Conservation (phyloP, 2,113 vertebrate species). For the Monopterus albus region DNA sequence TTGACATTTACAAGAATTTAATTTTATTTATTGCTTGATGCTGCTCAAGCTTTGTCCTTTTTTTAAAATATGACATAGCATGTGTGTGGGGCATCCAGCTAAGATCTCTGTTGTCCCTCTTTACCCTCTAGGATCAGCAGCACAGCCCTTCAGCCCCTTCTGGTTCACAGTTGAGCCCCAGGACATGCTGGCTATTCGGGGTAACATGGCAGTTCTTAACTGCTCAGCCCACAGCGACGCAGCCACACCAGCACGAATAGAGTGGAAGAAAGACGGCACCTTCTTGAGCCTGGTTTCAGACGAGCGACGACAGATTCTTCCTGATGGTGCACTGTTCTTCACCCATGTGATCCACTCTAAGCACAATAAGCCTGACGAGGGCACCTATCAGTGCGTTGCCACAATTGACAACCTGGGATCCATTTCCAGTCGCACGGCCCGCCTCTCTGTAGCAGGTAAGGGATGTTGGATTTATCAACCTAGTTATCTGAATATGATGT, state of each 20-base stretch:
- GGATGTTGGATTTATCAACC: not conserved
- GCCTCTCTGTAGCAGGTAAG: conserved; percentile 91
- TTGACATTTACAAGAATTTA: not conserved
- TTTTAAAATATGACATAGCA: not conserved
- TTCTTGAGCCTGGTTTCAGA: conserved; percentile 91
- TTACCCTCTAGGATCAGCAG: conserved; percentile 79
- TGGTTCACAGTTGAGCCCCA: conserved; percentile 92
- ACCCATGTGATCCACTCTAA: conserved; percentile 93
- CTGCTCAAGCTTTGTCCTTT: not conserved
- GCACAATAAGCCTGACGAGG: conserved; percentile 97
- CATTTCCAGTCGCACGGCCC: conserved; percentile 92
- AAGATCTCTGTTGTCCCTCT: not conserved
- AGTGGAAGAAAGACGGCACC: conserved; percentile 97
- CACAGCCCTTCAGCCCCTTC: conserved; percentile 91
- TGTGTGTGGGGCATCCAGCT: not conserved
- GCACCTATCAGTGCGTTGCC: conserved; percentile 95
- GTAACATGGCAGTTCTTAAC: conserved; percentile 88
- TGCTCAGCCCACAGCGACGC: conserved; percentile 89
- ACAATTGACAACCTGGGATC: conserved; percentile 94
- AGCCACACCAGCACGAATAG: conserved; percentile 81
- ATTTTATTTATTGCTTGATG: not conserved
- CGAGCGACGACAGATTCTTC: conserved; percentile 89
- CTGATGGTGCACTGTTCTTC: conserved; percentile 92
- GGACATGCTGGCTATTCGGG: conserved; percentile 87
- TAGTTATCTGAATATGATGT: not conserved